Base-by-base conservation (phyloP, 2,113 vertebrate species). In the Bufo bufo region DNA sequence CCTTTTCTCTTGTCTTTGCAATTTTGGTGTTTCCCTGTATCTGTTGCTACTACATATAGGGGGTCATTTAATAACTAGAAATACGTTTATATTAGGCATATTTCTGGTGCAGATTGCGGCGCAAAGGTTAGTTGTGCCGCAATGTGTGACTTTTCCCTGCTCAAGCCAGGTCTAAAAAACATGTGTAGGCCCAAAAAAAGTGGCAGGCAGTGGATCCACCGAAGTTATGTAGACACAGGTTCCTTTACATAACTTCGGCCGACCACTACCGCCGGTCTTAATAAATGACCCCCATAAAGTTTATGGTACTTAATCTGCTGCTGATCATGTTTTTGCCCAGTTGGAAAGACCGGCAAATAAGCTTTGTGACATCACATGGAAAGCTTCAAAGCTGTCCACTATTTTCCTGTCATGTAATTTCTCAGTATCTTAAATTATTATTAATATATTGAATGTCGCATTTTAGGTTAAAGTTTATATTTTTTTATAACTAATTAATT, bases 311-410 rank as follows among this genome's bases (percentile, higher is more conserved):
- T 91, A 92, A 92, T 92, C 91, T 92, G 91, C 93, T 93, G 89
- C 91, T 91, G 90, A 91, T 59, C 75, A 33, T 93, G 90, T 93
- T 90, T 88, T 91, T 89, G 84, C 89, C 90, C 90, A 91, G 90
- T 93, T 75, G 72, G 91, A 92, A 92, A 91, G 92, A 93, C 91
- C 91, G 90, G 92, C 91, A 94, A 94, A 94, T 95, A 93, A 93
- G 93, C 92, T 93, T 89, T 91, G 90, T 91, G 82, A 84, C 82
- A 84, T 84, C 82, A 71, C 82, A 84, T 69, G 82, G 82, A 54
- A 84, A 84, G 47, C 82, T 71, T 71, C 72, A 65, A 59, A 45
- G 6, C 43, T 19, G 16, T 75, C 45, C 17, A 17, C 9, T 45
- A 14, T 47, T 74, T 8, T 20, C 47, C 33, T 50, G 72, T 33